Conservation (phyloP, 2,888 invertebrate species). For the Habroteleia sp. region DNA sequence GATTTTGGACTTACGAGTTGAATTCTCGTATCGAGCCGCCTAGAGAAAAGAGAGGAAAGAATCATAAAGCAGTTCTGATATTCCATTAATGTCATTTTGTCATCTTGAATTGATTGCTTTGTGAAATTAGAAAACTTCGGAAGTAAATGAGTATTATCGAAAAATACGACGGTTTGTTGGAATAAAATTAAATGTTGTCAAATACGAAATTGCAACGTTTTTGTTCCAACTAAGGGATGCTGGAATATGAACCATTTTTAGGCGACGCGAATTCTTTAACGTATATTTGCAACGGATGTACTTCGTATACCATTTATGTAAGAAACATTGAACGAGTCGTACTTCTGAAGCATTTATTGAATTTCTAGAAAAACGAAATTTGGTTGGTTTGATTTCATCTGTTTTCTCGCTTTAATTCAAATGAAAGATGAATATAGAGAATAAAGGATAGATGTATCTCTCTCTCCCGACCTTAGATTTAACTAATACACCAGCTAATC, state of each 20-base stretch:
- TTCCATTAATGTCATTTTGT: slow-evolving; percentile 63
- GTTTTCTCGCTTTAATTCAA: too few species aligned
- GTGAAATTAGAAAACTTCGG: slow-evolving; percentile 56
- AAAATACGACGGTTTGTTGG: slow-evolving; percentile 38
- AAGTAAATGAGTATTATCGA: slow-evolving; percentile 51
- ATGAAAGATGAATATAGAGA: too few species aligned
- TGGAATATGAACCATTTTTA: not conserved
- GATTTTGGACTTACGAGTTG: slow-evolving; percentile 64
- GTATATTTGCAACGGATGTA: not conserved
- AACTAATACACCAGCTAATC: too few species aligned
- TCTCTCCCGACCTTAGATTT: too few species aligned
- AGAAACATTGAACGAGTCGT: too few species aligned
- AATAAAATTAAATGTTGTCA: slow-evolving; percentile 15
- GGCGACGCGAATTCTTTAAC: slow-evolving; percentile 1
- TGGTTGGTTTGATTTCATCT: too few species aligned
- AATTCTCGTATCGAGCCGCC: slow-evolving; percentile 55
- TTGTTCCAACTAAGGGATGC: not conserved
- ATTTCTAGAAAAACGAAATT: too few species aligned
- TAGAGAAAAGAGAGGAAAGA: slow-evolving; percentile 51
- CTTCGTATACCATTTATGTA: too few species aligned
- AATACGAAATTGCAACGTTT: slow-evolving; percentile 5
- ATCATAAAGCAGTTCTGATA: slow-evolving; percentile 61
- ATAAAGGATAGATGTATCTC: too few species aligned
- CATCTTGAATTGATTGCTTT: slow-evolving; percentile 61
- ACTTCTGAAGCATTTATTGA: too few species aligned